These are phyloP conservation scores for Crossaster papposus DNA, from an alignment of 53 echinoderm and acorn worm genomes.

Conservation along the genomic window DNA sequence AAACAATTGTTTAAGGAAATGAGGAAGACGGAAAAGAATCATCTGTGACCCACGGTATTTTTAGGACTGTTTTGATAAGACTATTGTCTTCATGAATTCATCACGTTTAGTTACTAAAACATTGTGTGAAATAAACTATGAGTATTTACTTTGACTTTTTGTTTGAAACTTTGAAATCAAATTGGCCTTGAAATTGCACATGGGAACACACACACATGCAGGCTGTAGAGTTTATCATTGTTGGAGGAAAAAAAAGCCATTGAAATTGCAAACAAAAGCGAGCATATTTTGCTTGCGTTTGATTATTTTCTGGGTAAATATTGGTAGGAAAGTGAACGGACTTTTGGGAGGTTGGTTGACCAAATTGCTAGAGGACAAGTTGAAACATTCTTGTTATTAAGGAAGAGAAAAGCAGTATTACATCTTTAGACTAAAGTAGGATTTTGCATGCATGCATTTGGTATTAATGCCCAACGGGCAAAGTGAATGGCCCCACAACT, in stretches of 20 bases:
- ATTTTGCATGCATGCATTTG: not conserved
- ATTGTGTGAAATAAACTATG: too few species aligned
- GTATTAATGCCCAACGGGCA: not conserved
- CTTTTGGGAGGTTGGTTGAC: not conserved
- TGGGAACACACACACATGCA: too few species aligned
- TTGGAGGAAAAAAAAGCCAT: not conserved
- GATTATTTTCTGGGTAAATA: slow-evolving; percentile 12
- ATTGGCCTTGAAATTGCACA: too few species aligned
- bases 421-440: too few species aligned
- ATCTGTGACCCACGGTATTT: too few species aligned
- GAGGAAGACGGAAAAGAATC: not conserved
- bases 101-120: too few species aligned
- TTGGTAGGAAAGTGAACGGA: not conserved
- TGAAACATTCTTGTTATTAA: not conserved
- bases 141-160: too few species aligned
- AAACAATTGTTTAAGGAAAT: not conserved
- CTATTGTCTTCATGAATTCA: too few species aligned
- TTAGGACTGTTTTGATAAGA: too few species aligned
- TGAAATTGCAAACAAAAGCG: not conserved
- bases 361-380: not conserved
- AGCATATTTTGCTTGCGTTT: not conserved
- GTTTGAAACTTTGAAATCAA: too few species aligned
- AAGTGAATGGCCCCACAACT: not conserved
- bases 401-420: slow-evolving; percentile 13
- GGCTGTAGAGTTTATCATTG: not conserved